Evolutionary conservation across 2,797 vertebrate genomes (phyloP).

Genomic region (Nyctibius grandis): DNA sequence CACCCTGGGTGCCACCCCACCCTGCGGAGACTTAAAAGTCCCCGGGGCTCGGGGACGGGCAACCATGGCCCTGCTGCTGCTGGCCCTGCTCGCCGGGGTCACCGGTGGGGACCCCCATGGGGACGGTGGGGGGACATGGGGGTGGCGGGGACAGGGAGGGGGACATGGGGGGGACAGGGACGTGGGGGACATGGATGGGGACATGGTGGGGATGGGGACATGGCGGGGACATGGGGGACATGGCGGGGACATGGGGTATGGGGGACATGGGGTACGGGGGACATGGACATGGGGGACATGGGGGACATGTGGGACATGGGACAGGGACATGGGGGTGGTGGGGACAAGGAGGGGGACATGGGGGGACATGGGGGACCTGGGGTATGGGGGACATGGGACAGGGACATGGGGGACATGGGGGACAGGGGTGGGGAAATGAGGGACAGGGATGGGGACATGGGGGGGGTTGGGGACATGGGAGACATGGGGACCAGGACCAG

Average conservation of each 20-base stretch:
- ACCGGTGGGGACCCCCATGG: not conserved
- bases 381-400: no score
- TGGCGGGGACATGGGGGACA: not conserved
- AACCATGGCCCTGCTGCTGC: not conserved
- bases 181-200: not conserved
- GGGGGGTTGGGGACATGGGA: no score
- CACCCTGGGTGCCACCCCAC: not conserved
- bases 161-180: not conserved
- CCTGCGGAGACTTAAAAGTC: not conserved
- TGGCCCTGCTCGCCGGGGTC: not conserved
- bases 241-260: not conserved
- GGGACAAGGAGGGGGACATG: no score
- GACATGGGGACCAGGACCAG: no score
- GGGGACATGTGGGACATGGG: no score
- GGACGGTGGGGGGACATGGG: not conserved
- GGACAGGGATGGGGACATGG: no score
- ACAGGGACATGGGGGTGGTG: no score
- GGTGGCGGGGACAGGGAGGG: not conserved
- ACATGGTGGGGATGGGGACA: not conserved
- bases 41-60: not conserved
- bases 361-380: no score
- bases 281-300: not conserved
- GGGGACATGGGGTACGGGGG: not conserved
- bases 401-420: no score
- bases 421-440: no score